phyloP scores from a whole-genome alignment of 2,113 vertebrate species.

The Potamarius usumacintae region DNA sequence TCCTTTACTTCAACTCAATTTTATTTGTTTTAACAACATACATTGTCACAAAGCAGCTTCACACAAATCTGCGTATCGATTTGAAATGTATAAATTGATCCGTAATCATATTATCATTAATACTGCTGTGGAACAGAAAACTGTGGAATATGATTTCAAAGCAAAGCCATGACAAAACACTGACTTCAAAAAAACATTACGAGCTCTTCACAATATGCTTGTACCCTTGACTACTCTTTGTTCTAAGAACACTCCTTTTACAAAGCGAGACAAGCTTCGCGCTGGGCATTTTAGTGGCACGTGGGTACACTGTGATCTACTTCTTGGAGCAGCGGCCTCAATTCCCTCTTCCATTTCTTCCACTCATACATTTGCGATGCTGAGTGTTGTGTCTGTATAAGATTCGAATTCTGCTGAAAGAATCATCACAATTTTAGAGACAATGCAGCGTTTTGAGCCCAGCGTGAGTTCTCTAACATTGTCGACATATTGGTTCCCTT shows the following conservation, averaged over 20 bases:
- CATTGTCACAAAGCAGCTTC: not conserved
- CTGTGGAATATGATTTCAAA: not conserved
- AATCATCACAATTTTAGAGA: constrained; percentile 25
- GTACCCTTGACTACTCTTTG: not conserved
- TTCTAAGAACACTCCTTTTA: not conserved
- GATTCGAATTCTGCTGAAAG: constrained; percentile 28
- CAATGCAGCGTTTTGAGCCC: not conserved
- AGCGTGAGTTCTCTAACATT: constrained; percentile 13
- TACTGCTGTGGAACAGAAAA: not conserved
- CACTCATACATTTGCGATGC: constrained; percentile 12
- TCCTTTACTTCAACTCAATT: not conserved
- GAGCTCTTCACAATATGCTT: not conserved
- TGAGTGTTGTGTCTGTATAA: constrained; percentile 5
- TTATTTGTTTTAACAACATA: not conserved
- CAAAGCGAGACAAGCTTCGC: not conserved
- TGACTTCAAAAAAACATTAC: not conserved
- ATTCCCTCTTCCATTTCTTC: not conserved
- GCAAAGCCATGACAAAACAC: not conserved
- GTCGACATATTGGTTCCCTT: constrained; percentile 28
- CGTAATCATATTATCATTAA: not conserved
- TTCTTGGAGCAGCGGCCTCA: not conserved
- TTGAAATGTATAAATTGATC: not conserved
- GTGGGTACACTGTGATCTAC: no score
- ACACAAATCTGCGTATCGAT: not conserved
- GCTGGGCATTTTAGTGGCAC: not conserved